phyloP scores from a whole-genome alignment of 2,113 vertebrate species.

The Odocoileus hemionus region DNA sequence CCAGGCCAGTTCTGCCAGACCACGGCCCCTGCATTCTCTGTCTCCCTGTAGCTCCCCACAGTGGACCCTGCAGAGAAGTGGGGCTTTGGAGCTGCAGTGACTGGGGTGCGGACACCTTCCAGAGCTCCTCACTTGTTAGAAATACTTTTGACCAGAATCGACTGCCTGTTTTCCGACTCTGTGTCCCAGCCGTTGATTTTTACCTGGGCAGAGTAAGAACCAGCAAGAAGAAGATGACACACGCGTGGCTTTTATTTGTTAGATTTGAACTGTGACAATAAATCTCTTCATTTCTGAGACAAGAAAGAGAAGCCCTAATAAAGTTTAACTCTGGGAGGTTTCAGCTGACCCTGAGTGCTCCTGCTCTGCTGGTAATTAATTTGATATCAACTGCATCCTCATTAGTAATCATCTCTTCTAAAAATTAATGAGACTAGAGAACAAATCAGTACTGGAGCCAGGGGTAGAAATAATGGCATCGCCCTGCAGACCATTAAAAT shows the following conservation, averaged over 20 bases:
- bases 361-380: conserved; percentile 50
- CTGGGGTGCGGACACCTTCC: not conserved
- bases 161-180: not conserved
- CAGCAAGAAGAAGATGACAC: not conserved
- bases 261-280: conserved; percentile 33
- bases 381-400: conserved; percentile 57
- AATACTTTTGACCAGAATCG: not conserved
- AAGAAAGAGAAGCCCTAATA: conserved; percentile 22
- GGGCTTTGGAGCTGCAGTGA: accelerated
- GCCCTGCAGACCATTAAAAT: not conserved
- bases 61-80: not conserved
- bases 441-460: not conserved
- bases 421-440: conserved; percentile 53
- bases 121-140: not conserved
- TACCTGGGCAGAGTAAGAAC: not conserved
- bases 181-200: not conserved
- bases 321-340: conserved; percentile 27
- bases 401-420: conserved; percentile 55
- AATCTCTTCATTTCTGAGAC: conserved; percentile 24
- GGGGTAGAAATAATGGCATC: not conserved
- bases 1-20: not conserved
- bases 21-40: too few relatives aligned
- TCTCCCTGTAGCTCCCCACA: not conserved
- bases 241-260: not conserved
- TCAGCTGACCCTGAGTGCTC: conserved; percentile 21